Conservation (phyloP, 2,888 invertebrate genomes). For the Protonemura montana region DNA sequence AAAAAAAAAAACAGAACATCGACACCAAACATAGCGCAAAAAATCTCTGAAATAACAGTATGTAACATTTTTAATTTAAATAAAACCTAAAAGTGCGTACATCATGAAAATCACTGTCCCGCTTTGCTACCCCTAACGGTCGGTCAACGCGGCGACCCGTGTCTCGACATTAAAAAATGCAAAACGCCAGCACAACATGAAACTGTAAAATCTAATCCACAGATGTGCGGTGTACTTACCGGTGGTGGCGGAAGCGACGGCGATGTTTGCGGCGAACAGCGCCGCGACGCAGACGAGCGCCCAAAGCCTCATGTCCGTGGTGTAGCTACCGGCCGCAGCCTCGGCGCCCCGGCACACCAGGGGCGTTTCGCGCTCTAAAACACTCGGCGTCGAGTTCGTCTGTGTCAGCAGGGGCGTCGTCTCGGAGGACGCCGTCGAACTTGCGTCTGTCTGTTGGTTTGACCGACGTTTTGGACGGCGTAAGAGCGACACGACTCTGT, state of each 20-base stretch:
- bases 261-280: conserved; percentile 32
- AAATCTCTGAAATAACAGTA: not conserved
- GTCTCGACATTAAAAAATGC: not conserved
- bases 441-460: not conserved
- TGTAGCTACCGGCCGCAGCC: not conserved
- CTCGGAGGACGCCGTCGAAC: not conserved
- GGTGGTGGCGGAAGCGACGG: conserved; percentile 38
- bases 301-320: conserved; percentile 30
- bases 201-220: not conserved
- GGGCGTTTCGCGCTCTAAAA: not conserved
- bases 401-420: conserved; percentile 9
- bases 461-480: conserved; percentile 16
- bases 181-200: not conserved
- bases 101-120: not conserved
- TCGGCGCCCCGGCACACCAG: not conserved
- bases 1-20: no score
- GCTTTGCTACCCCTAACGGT: not conserved
- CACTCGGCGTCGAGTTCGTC: not conserved
- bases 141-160: not conserved
- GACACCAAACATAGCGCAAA: not conserved
- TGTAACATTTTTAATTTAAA: not conserved
- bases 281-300: conserved; percentile 40
- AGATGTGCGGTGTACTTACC: conserved; percentile 38
- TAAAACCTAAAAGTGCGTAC: not conserved
- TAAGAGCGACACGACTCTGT: not conserved